phyloP scores from a whole-genome alignment of 1,140 invertebrate species.

The Drosophila mauritiana region DNA sequence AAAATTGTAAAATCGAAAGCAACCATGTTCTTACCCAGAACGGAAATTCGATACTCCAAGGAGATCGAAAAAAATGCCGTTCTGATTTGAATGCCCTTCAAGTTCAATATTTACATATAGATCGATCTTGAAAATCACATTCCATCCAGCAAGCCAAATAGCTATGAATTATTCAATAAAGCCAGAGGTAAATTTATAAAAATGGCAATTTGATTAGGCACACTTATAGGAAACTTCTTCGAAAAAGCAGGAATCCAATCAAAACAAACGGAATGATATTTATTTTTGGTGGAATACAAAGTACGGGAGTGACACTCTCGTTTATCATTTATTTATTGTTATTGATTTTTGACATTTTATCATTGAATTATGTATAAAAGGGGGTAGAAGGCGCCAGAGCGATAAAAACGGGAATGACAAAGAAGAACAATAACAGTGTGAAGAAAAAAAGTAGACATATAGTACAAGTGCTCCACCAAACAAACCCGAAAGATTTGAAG shows the following conservation, averaged over 20 bases:
- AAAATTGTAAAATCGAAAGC: neutral
- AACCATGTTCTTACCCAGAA: neutral
- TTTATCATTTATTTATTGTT: conserved; percentile 82
- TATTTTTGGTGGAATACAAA: conserved; percentile 65
- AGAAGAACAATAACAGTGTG: conserved; percentile 30
- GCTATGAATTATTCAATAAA: conserved; percentile 57
- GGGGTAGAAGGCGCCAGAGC: conserved; percentile 5
- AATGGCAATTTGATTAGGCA: conserved; percentile 78
- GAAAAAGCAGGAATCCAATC: conserved; percentile 30
- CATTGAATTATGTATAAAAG: conserved; percentile 71
- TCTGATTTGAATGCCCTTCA: conserved; percentile 41
- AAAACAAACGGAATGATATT: conserved; percentile 37
- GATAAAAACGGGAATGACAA: conserved; percentile 47
- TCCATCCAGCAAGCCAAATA: conserved; percentile 22
- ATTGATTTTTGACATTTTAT: conserved; percentile 83
- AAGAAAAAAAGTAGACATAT: conserved; percentile 1
- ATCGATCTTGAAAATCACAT: conserved; percentile 38
- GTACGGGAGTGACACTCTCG: conserved; percentile 68
- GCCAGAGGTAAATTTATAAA: conserved; percentile 73
- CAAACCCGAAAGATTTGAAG: conserved; percentile 25
- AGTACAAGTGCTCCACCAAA: conserved; percentile 36
- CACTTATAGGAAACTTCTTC: conserved; percentile 38
- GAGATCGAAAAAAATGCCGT: conserved; percentile 1
- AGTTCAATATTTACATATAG: conserved; percentile 41
- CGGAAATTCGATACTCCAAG: conserved; percentile 5